Evolutionary conservation across 2,888 invertebrate genomes (phyloP).

Genomic region (Nudaria mundana): DNA sequence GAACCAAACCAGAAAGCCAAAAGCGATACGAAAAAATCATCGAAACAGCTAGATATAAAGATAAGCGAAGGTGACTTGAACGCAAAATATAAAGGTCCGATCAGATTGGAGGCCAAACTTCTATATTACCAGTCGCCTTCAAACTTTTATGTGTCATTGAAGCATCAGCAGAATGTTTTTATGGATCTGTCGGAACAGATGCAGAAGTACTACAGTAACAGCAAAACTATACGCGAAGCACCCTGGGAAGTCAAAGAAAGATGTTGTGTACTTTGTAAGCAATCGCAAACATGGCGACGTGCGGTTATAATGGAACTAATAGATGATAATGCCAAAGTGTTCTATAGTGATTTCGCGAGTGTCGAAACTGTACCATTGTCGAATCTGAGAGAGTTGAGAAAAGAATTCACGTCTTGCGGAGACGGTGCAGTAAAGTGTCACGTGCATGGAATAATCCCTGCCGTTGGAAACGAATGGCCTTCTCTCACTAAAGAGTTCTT

Average conservation of each 20-base stretch:
- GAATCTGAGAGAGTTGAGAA: slow-evolving; percentile 74
- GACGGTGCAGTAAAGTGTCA: slow-evolving; percentile 85
- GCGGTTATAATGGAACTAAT: slow-evolving; percentile 66
- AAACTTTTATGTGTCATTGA: slow-evolving; percentile 81
- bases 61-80: slow-evolving; percentile 45
- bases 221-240: slow-evolving; percentile 34
- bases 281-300: slow-evolving; percentile 84
- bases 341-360: slow-evolving; percentile 84
- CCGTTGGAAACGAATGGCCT: slow-evolving; percentile 84
- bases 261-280: slow-evolving; percentile 66
- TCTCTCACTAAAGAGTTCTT: slow-evolving; percentile 82
- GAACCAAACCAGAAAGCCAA: slow-evolving; percentile 29
- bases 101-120: slow-evolving; percentile 72
- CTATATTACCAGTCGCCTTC: slow-evolving; percentile 78
- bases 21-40: slow-evolving; percentile 35
- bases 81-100: slow-evolving; percentile 72
- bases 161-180: slow-evolving; percentile 66
- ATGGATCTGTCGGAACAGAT: slow-evolving; percentile 73
- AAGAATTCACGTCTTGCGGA: slow-evolving; percentile 71
- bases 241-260: slow-evolving; percentile 77
- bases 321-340: slow-evolving; percentile 72
- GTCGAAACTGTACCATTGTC: slow-evolving; percentile 67
- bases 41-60: slow-evolving; percentile 30
- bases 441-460: slow-evolving; percentile 85
- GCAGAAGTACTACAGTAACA: slow-evolving; percentile 73